Base-by-base conservation (phyloP, 2,888 invertebrate genomes). In the Parnassius apollo region DNA sequence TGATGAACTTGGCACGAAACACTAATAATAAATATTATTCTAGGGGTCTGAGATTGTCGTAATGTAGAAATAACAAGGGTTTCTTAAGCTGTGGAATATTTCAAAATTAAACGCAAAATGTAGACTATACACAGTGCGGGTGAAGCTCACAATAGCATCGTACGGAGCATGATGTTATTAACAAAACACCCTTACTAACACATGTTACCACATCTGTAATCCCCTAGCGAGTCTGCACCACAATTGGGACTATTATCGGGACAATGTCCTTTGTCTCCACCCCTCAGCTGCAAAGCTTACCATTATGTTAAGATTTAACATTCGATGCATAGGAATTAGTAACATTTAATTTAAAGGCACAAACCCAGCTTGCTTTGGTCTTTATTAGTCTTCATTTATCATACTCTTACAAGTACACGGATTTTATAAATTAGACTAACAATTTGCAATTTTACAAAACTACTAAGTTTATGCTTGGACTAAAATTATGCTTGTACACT, bases 271-370 rank as follows among this genome's bases (percentile, higher is more conserved):
- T 64, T 64, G 64, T 64, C n/a, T n/a, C 45, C 57, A 52, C 59
- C 64, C 64, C 60, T 54, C 60, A 44, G 46, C 35, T 57, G 57
- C 64, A 57, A 48, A 35, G 51, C 54, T 18, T n/a, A 49, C 51
- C 57, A 55, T 59, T 56, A 52, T 51, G 59, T 56, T 59, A 25
- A 42, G 42, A 52, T 59, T 52, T 35, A 53, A 60, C 56, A 51
- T 64, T 64, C 53, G 60, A 64, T 64, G 64, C 64, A 64, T 64
- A 53, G 53, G 64, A 64, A 64, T 64, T 59, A 64, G 64, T 64
- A 45, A 51, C 60, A 60, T 64, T 64, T 64, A 64, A 64, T 64
- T 64, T 60, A 42, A 59, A 49, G 59, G 59, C 52, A n/a, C 55
- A 42, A 42, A 42, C 56, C 25, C 25, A 45, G 44, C 13, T 61